Percentiles rank a stretch among this genome's conserved stretches.
phyloP scores from a whole-genome alignment of 2,797 vertebrate genomes.

The Garrulus glandarius region DNA sequence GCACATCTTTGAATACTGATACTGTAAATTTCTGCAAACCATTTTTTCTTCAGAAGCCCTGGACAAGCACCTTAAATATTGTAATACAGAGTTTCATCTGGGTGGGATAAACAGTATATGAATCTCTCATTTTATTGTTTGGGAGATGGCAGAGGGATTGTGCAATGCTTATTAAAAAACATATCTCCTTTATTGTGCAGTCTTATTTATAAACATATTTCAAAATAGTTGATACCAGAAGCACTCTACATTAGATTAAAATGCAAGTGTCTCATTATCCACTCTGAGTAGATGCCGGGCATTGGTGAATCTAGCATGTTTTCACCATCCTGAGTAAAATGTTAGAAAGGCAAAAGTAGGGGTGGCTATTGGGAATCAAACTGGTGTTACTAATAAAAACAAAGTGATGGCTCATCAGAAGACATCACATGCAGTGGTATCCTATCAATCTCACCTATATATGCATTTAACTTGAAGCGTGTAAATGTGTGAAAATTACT shows the following conservation, averaged over 20 bases:
- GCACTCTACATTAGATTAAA: background rate
- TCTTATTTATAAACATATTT: background rate
- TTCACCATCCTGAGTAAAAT: background rate
- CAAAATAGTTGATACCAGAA: background rate
- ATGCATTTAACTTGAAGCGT: background rate
- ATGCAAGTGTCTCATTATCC: background rate
- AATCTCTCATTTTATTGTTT: background rate
- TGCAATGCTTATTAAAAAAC: background rate
- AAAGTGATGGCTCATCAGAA: background rate
- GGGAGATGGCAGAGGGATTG: background rate
- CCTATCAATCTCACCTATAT: background rate
- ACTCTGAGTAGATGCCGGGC: background rate
- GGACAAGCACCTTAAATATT: background rate
- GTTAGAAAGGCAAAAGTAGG: background rate
- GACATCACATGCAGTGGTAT: rapidly evolving
- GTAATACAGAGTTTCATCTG: background rate
- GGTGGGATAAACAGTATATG: background rate
- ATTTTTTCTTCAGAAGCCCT: background rate
- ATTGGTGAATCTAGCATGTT: background rate
- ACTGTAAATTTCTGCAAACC: background rate
- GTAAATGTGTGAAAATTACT: background rate
- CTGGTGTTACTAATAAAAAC: background rate
- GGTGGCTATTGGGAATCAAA: background rate
- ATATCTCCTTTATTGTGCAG: background rate
- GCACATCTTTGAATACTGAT: background rate